These are phyloP conservation scores for Leucosticte australis DNA, from an alignment of 2,113 vertebrate species.

Conservation along the genomic window DNA sequence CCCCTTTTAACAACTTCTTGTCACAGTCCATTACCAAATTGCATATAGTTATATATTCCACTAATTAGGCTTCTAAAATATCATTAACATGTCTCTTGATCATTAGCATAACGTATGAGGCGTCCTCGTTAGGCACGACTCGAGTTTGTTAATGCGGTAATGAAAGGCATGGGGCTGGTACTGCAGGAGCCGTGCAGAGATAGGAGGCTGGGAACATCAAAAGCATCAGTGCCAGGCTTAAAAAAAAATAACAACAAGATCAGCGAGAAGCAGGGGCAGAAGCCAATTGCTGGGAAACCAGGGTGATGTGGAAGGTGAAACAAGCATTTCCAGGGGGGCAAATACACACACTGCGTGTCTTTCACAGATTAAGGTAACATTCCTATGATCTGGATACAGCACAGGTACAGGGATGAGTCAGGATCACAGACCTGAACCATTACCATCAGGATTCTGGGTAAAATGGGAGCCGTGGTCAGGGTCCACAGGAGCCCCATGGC, in stretches of 20 bases:
- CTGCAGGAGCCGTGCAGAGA: conserved; percentile 41
- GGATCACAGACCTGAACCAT: background rate
- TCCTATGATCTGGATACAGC: background rate
- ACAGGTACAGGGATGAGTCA: background rate
- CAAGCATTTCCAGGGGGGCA: background rate
- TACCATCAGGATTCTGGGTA: background rate
- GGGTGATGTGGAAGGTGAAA: background rate
- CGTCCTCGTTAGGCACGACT: conserved; percentile 89
- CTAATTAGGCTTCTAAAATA: conserved; percentile 99
- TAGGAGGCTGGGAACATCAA: conserved; percentile 50
- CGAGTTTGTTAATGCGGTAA: conserved; percentile 88
- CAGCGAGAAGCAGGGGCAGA: background rate
- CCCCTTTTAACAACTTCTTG: conserved; percentile 88
- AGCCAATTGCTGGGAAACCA: background rate
- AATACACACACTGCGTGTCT: fast-evolving
- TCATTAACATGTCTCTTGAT: conserved; percentile 99
- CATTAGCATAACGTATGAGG: conserved; percentile 99
- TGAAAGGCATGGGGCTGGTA: conserved; percentile 76
- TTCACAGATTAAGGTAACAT: background rate
- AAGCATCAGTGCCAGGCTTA: conserved; percentile 4
- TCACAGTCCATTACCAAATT: conserved; percentile 97
- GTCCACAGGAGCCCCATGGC: fast-evolving
- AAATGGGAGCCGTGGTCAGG: background rate
- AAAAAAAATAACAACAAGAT: background rate
- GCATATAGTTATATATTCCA: conserved; percentile 96